These are phyloP conservation scores for Spheniscus mendiculus DNA, from an alignment of 2,113 vertebrate genomes.

Conservation along the genomic window DNA sequence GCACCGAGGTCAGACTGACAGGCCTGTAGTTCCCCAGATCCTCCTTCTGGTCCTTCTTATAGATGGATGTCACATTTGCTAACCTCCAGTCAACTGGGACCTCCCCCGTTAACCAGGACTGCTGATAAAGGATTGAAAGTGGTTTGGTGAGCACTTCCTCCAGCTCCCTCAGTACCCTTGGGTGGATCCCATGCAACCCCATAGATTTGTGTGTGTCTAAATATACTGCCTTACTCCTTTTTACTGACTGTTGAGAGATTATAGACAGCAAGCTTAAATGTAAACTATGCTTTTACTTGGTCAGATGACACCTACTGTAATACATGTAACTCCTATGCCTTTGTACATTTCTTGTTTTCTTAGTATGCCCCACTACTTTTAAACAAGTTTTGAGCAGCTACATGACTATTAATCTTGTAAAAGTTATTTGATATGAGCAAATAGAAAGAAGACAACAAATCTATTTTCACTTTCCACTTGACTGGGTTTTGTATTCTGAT, in stretches of 20 bases:
- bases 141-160: neutral
- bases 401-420: neutral
- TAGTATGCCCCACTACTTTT: neutral
- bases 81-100: neutral
- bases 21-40: neutral
- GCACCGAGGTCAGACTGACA: neutral
- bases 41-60: neutral
- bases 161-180: neutral
- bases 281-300: neutral
- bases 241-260: neutral
- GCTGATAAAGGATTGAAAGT: neutral
- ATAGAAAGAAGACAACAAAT: neutral
- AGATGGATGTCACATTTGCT: rapidly evolving
- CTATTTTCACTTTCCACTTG: neutral
- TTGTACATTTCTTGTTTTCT: neutral
- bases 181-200: neutral
- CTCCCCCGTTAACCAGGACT: neutral
- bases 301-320: neutral
- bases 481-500: neutral
- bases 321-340: neutral
- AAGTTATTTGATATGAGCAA: neutral
- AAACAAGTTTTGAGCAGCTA: neutral
- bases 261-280: neutral
- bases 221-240: neutral
- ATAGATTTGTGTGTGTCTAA: neutral